phyloP scores from a whole-genome alignment of 1,140 invertebrate species.

The Laupala kohalensis region DNA sequence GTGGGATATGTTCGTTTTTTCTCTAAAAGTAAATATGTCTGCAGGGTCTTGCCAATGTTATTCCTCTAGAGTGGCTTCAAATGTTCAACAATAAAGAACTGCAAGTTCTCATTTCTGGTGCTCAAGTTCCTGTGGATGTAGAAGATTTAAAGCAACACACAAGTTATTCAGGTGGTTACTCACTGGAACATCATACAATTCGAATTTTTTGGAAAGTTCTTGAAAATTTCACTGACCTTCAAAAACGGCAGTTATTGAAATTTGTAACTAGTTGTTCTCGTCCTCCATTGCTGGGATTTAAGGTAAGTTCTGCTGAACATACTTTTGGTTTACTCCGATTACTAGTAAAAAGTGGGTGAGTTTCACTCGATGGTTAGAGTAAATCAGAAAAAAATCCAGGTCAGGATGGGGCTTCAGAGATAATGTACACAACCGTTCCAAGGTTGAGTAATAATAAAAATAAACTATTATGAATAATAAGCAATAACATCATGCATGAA shows the following conservation, averaged over 20 bases:
- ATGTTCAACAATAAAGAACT: constrained; percentile 93
- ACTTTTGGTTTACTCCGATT: too few relatives aligned
- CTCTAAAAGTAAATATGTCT: too few relatives aligned
- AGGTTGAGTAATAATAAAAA: too few relatives aligned
- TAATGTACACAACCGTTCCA: too few relatives aligned
- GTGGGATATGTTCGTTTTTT: too few relatives aligned
- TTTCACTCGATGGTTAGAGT: too few relatives aligned
- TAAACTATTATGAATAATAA: too few relatives aligned
- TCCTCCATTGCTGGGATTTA: constrained; percentile 94
- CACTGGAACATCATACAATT: constrained; percentile 61
- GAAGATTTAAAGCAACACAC: constrained; percentile 75
- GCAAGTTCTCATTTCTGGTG: constrained; percentile 87
- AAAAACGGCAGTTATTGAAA: constrained; percentile 77
- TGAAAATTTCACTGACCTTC: constrained; percentile 65
- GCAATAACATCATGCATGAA: too few relatives aligned
- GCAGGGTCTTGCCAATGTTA: constrained; percentile 69
- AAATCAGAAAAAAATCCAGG: too few relatives aligned
- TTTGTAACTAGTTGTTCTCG: constrained; percentile 95
- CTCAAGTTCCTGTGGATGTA: constrained; percentile 81
- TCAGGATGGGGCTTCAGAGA: too few relatives aligned
- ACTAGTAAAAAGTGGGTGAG: too few relatives aligned
- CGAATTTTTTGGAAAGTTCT: constrained; percentile 72
- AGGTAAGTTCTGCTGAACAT: constrained; percentile 55
- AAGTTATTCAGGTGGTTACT: constrained; percentile 73
- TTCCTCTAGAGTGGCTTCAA: constrained; percentile 80